Conservation (phyloP, 2,797 vertebrate species). For the Leucoraja ocellata region DNA sequence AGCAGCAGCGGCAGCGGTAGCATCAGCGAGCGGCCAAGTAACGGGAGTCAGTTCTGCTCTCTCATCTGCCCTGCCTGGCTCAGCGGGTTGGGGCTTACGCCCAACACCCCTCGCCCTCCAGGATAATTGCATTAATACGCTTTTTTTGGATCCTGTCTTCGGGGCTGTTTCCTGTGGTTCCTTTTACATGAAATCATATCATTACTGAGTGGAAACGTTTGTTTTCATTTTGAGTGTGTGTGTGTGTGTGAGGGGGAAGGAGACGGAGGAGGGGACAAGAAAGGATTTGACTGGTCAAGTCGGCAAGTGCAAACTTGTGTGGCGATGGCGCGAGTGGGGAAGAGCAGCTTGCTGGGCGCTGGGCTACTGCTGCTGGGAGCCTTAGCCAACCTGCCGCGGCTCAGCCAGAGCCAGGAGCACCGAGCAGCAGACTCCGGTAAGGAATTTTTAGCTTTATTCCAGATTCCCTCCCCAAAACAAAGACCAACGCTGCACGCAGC, state of each 20-base stretch:
- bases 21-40: not conserved
- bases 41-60: not conserved
- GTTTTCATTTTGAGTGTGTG: not conserved
- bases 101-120: no score
- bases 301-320: constrained; percentile 15
- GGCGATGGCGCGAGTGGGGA: not conserved
- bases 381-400: constrained; percentile 2
- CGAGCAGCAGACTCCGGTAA: not conserved
- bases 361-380: not conserved
- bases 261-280: not conserved
- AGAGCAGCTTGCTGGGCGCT: not conserved
- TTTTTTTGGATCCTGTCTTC: not conserved
- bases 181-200: not conserved
- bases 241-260: no score
- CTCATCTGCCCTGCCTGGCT: not conserved
- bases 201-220: not conserved
- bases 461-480: not conserved
- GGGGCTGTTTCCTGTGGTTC: not conserved
- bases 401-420: not conserved
- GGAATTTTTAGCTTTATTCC: not conserved
- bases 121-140: no score
- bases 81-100: no score
- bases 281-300: not conserved
- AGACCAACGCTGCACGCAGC: not conserved
- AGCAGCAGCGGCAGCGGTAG: not conserved